These are phyloP conservation scores for Xylocopa sonorina DNA, from an alignment of 1,140 invertebrate species.

Conservation along the genomic window DNA sequence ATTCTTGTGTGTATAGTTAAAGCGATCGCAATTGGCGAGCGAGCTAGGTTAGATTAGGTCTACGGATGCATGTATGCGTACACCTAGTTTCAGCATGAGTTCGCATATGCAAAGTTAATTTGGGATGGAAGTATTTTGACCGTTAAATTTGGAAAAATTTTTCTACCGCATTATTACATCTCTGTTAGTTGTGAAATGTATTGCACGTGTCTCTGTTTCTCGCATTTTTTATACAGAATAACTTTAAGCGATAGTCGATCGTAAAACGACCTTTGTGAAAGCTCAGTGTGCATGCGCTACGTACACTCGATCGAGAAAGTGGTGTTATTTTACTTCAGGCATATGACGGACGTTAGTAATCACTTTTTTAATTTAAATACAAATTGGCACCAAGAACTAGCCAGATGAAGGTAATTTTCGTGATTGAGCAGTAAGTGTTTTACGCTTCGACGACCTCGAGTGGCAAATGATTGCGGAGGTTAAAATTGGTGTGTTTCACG, in stretches of 20 bases:
- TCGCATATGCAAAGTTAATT: conserved; percentile 22
- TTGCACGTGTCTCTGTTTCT: not conserved
- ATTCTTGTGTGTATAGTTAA: no score
- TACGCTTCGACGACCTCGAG: not conserved
- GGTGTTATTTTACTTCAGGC: conserved; percentile 36
- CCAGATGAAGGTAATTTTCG: conserved; percentile 68
- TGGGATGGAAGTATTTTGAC: conserved; percentile 30
- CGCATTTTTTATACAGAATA: not conserved
- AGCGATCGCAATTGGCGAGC: conserved; percentile 10
- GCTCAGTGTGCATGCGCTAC: conserved; percentile 50
- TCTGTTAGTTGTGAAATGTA: not conserved
- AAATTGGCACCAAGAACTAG: conserved; percentile 53
- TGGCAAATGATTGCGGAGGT: not conserved
- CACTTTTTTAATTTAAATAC: conserved; percentile 28
- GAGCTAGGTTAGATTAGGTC: conserved; percentile 43
- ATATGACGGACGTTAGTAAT: conserved; percentile 56
- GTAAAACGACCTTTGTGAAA: conserved; percentile 21
- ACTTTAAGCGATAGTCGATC: conserved; percentile 41
- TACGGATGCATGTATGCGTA: conserved; percentile 31
- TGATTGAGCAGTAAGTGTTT: not conserved
- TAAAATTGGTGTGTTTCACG: conserved; percentile 23
- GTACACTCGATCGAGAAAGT: conserved; percentile 40
- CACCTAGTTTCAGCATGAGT: conserved; percentile 51
- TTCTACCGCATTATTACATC: not conserved
- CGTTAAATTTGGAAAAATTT: not conserved